Base-by-base conservation (phyloP, 2,888 invertebrate species). In the Mellilla xanthometata region DNA sequence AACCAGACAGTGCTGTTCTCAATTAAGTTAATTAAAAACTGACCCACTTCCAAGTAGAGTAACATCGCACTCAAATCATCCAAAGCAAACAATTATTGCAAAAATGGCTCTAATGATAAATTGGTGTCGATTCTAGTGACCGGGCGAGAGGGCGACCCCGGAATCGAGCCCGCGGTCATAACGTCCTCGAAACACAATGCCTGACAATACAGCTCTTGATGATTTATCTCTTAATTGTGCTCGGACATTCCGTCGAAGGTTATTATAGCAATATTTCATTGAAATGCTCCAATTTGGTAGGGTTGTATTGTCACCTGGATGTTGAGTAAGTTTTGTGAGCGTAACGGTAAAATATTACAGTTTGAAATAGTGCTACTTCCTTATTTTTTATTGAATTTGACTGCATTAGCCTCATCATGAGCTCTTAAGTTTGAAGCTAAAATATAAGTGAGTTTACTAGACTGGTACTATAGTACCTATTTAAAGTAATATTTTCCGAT, bases 101-200 rank as follows among this genome's bases (percentile, higher is more conserved):
- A 88, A 88, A 89, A 88, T 89, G 81, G 89, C 80, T 82, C 72
- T 88, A 88, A 89, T 89, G 89, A 89, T 89, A 88, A 86, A 89
- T 88, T 89, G 88, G 85, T 82, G 81, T 85, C 81, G 85, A 77
- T 83, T 84, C 72, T 82, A 86, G 81, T 82, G 66, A 68, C 70
- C 74, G 73, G 79, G 79, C 76, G 77, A 75, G 81, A 77, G 81
- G 71, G 64, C 69, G 72, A 70, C 68, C 75, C 69, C 41, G 76
- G 78, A 78, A 74, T 72, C 67, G 76, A 79, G 73, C 76, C 74
- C 66, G 71, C 76, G 80, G 83, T 87, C 87, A 89, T 84, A 88
- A 86, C 87, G 85, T 83, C 72, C 89, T 87, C 69, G 65, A 81
- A 62, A 66, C 68, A 87, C 86, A 87, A 88, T 77, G 72, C 60